Conservation (phyloP, 2,113 vertebrate species). For the Beaufortia kweichowensis region DNA sequence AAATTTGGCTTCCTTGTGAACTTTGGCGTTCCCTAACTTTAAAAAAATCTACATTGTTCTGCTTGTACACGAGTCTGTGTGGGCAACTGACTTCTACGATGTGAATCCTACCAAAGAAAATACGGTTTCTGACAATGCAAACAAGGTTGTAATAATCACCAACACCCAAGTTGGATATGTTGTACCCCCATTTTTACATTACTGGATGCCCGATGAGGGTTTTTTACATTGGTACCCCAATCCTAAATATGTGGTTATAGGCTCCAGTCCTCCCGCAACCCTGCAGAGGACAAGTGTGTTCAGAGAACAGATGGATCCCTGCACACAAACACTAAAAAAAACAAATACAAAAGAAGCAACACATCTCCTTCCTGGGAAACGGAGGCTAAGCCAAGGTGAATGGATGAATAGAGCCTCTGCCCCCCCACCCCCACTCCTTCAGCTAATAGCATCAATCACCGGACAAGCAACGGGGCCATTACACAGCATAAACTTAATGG, state of each 20-base stretch:
- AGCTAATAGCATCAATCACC: slow-evolving; percentile 38
- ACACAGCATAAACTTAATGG: slow-evolving; percentile 38
- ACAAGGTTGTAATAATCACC: neutral
- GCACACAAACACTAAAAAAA: slow-evolving; percentile 3
- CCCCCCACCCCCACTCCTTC: neutral
- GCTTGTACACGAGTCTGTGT: too few species aligned
- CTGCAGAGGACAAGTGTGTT: too few species aligned
- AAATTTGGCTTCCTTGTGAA: too few species aligned
- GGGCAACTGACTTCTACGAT: too few species aligned
- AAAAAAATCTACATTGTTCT: too few species aligned
- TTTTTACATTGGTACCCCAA: neutral
- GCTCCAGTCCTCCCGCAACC: too few species aligned
- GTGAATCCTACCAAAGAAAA: too few species aligned
- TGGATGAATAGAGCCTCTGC: neutral
- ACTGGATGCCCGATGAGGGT: neutral
- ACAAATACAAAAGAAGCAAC: neutral
- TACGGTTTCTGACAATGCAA: too few species aligned
- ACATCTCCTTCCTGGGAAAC: neutral
- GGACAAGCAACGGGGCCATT: slow-evolving; percentile 27
- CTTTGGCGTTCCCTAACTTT: too few species aligned
- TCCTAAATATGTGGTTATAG: neutral
- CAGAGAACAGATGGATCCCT: neutral
- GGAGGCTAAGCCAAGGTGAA: slow-evolving; percentile 13
- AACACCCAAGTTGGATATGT: neutral
- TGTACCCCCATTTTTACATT: neutral